Conservation (phyloP, 2,113 vertebrate genomes). For the Litocranius walleri region DNA sequence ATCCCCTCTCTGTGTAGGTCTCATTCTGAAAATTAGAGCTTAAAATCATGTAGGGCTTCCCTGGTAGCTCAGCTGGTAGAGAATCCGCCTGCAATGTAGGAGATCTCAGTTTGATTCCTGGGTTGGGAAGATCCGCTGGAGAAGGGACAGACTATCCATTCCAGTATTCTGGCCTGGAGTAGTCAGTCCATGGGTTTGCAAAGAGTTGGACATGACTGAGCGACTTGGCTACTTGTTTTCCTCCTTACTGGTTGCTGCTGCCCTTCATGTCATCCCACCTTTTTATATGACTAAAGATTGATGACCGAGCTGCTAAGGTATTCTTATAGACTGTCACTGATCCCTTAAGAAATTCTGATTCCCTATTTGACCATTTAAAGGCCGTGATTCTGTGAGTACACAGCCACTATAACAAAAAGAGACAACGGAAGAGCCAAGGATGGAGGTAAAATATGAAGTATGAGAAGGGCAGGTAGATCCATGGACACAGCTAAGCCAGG, state of each 20-base stretch:
- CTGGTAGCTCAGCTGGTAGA: neutral
- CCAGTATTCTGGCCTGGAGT: neutral
- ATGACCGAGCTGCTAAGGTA: neutral
- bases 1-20: neutral
- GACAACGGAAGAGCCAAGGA: neutral
- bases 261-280: neutral
- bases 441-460: neutral
- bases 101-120: neutral
- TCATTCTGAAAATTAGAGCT: conserved; percentile 17
- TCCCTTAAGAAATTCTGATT: neutral
- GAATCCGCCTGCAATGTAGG: neutral
- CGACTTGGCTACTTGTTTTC: neutral
- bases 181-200: neutral
- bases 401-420: neutral
- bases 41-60: neutral
- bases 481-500: neutral
- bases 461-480: neutral
- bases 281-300: neutral
- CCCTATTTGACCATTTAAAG: neutral
- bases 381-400: neutral
- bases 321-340: neutral
- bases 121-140: neutral
- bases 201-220: neutral
- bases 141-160: neutral
- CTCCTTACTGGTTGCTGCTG: neutral